Evolutionary conservation across 2,797 vertebrate genomes (phyloP).

Genomic region (Peromyscus aztecus): DNA sequence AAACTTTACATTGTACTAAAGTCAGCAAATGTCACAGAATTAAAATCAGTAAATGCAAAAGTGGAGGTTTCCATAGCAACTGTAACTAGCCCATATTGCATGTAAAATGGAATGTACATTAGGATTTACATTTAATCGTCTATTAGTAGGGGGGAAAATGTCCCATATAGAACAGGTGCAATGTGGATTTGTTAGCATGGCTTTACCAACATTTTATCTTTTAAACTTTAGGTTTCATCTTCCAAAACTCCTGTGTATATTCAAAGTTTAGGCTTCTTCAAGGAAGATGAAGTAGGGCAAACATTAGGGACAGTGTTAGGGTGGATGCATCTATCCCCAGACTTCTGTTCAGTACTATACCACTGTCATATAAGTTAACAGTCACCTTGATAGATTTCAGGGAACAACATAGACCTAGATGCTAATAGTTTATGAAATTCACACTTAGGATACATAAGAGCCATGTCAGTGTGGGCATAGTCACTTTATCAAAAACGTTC

Average conservation of each 20-base stretch:
- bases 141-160: constrained; percentile 65
- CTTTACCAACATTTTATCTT: constrained; percentile 27
- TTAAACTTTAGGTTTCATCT: constrained; percentile 44
- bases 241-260: neutral
- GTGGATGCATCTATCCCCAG: constrained; percentile 13
- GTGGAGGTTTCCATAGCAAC: constrained; percentile 85
- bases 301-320: constrained; percentile 17
- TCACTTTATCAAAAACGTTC: neutral
- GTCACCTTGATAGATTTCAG: constrained; percentile 64
- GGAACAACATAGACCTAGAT: constrained; percentile 65
- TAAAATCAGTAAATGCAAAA: constrained; percentile 86
- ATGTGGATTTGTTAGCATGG: neutral
- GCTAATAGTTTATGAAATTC: constrained; percentile 63
- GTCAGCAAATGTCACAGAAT: constrained; percentile 86
- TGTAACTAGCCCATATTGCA: constrained; percentile 83
- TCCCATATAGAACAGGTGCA: constrained; percentile 62
- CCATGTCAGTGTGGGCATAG: neutral
- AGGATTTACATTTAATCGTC: constrained; percentile 82
- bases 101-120: constrained; percentile 82
- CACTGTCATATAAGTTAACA: constrained; percentile 71
- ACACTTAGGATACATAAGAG: neutral
- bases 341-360: constrained; percentile 55
- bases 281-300: constrained; percentile 25
- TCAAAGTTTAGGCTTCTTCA: constrained; percentile 48
- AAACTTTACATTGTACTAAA: constrained; percentile 86